A percentile compares a stretch with the other conserved stretches of the same genome.
Conservation (phyloP, 2,888 invertebrate species). For the Caenorhabditis auriculariae region DNA sequence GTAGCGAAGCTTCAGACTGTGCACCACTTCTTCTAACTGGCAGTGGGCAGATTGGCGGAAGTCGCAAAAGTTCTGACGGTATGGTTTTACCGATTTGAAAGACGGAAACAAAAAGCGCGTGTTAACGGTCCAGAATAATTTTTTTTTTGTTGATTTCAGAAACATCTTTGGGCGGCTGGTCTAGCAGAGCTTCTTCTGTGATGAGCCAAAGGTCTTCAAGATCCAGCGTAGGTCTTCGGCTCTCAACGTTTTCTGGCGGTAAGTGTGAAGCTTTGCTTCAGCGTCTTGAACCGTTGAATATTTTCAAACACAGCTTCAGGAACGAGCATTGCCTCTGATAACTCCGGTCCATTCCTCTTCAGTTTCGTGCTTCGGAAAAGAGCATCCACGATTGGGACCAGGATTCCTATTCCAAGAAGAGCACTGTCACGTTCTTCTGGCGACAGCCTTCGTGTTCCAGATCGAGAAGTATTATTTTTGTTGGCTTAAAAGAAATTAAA, state of each 20-base stretch:
- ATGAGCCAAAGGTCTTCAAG: constrained; percentile 58
- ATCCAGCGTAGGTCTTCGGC: constrained; percentile 56
- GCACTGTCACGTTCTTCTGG: constrained; percentile 58
- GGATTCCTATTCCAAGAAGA: constrained; percentile 58
- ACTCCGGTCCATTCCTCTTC: constrained; percentile 62
- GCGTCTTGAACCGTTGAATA: background rate
- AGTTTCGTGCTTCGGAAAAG: constrained; percentile 60
- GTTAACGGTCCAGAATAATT: constrained; percentile 1
- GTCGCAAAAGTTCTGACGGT: constrained; percentile 47
- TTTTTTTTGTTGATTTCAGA: constrained; percentile 38
- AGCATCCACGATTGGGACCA: constrained; percentile 62
- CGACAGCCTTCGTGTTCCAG: constrained; percentile 60
- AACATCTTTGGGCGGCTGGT: constrained; percentile 60
- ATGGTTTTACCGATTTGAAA: background rate
- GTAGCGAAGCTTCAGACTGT: constrained; percentile 55
- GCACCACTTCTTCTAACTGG: constrained; percentile 55
- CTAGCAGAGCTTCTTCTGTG: constrained; percentile 57
- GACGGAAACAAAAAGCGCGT: background rate
- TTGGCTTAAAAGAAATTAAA: too few species aligned
- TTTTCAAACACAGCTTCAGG: constrained; percentile 16
- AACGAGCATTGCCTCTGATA: constrained; percentile 62
- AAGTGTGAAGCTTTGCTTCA: background rate
- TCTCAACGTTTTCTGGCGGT: constrained; percentile 61
- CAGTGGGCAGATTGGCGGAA: constrained; percentile 30
- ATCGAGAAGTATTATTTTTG: constrained; percentile 50